These are phyloP conservation scores for Hecatera dysodea DNA, from an alignment of 2,888 invertebrate genomes.

Conservation along the genomic window DNA sequence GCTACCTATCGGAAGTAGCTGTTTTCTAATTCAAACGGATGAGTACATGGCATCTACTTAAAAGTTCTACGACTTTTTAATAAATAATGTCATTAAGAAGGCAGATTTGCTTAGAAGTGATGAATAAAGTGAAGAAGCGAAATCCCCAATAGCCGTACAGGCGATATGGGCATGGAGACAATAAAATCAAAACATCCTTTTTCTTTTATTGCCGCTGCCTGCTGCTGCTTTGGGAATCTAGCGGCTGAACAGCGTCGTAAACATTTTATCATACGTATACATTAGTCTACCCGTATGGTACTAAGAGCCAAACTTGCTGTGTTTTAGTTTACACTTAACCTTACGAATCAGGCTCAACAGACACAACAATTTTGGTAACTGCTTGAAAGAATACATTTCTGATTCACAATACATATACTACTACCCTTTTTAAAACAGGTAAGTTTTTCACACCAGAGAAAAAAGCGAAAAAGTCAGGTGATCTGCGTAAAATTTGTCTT, in stretches of 20 bases:
- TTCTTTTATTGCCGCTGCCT: not conserved
- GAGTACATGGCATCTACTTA: too few relatives aligned
- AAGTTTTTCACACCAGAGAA: not conserved
- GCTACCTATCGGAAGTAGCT: not conserved
- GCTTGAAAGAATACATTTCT: not conserved
- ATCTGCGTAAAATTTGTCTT: not conserved
- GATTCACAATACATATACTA: too few relatives aligned
- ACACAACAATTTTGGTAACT: not conserved
- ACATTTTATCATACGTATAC: conserved; percentile 2
- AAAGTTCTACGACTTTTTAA: too few relatives aligned
- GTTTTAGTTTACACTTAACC: not conserved
- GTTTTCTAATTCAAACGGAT: not conserved
- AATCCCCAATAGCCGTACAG: too few relatives aligned
- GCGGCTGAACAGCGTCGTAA: not conserved
- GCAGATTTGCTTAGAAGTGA: not conserved
- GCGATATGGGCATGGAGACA: not conserved
- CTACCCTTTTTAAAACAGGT: not conserved
- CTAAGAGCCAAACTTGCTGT: not conserved
- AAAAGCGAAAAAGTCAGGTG: not conserved
- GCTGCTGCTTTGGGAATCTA: not conserved
- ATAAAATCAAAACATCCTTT: not conserved
- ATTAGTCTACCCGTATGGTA: not conserved
- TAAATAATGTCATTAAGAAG: not conserved
- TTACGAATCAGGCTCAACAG: not conserved
- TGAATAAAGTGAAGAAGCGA: not conserved